A percentile compares a stretch with the other conserved stretches of the same genome.
Conservation (phyloP, 2,888 invertebrate genomes). For the Campoplex capitator region DNA sequence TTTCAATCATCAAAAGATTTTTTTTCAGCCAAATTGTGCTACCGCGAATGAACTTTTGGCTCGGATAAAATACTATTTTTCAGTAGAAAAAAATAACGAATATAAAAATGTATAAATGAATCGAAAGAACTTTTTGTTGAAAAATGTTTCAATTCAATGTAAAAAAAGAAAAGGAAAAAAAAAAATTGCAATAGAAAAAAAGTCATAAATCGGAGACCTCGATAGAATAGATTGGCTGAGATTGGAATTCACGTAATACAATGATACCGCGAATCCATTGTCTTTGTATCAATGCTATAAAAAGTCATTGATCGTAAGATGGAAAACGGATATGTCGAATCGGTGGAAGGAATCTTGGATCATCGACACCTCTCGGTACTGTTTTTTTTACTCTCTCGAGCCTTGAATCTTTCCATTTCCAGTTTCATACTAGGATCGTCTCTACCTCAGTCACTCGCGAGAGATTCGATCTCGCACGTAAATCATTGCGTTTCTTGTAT, state of each 20-base stretch:
- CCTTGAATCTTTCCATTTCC: slow-evolving; percentile 29
- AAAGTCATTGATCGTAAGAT: slow-evolving; percentile 7
- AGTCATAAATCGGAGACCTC: background rate
- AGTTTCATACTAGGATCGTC: background rate
- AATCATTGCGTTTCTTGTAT: slow-evolving; percentile 19
- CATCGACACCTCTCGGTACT: slow-evolving; percentile 13
- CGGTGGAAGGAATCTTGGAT: slow-evolving; percentile 23
- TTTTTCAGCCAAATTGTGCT: background rate
- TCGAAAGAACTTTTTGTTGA: background rate
- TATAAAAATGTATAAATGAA: background rate
- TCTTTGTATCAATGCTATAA: background rate
- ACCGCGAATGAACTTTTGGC: background rate
- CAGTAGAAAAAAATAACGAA: background rate
- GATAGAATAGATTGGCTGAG: background rate
- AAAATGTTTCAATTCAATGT: background rate
- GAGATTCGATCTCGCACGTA: slow-evolving; percentile 27
- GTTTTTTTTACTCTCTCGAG: background rate
- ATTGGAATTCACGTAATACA: background rate
- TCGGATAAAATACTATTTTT: background rate
- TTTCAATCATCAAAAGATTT: background rate
- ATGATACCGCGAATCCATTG: slow-evolving; percentile 2
- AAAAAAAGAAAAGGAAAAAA: background rate
- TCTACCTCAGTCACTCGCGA: background rate
- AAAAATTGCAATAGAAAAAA: background rate
- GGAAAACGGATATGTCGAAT: slow-evolving; percentile 28